Evolutionary conservation across 2,888 invertebrate species (phyloP).

Genomic region (Caenorhabditis zanzibari): DNA sequence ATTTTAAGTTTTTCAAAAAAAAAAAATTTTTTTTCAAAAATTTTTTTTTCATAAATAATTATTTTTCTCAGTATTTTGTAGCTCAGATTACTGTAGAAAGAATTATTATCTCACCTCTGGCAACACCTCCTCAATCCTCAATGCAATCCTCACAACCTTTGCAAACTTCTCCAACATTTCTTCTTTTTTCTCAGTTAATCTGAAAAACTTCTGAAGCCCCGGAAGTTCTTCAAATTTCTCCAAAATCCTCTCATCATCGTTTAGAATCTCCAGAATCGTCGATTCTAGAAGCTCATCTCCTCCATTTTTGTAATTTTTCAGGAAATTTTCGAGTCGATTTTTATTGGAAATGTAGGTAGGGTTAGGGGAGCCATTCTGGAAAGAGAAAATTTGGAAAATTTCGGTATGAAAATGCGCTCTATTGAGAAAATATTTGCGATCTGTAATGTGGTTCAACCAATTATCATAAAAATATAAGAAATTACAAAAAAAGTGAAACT

Average conservation of each 20-base stretch:
- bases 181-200: not conserved
- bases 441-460: too few relatives aligned
- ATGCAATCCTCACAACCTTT: not conserved
- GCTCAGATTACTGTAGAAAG: not conserved
- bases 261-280: not conserved
- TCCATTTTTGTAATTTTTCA: conserved; percentile 1
- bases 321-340: not conserved
- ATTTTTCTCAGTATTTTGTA: not conserved
- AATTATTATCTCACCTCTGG: conserved; percentile 29
- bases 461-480: too few relatives aligned
- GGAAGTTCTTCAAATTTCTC: not conserved
- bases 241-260: not conserved
- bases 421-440: not conserved
- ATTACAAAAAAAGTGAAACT: too few relatives aligned
- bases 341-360: not conserved
- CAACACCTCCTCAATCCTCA: conserved; percentile 8
- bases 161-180: conserved; percentile 20
- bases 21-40: too few relatives aligned
- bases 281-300: not conserved
- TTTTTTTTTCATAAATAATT: too few relatives aligned
- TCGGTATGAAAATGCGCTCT: too few relatives aligned
- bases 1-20: too few relatives aligned
- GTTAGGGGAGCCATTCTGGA: conserved; percentile 7
- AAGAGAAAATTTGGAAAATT: too few relatives aligned
- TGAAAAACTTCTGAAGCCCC: conserved; percentile 9